Evolutionary conservation across 1,140 invertebrate genomes (phyloP).

Genomic region (Drosophila lini): DNA sequence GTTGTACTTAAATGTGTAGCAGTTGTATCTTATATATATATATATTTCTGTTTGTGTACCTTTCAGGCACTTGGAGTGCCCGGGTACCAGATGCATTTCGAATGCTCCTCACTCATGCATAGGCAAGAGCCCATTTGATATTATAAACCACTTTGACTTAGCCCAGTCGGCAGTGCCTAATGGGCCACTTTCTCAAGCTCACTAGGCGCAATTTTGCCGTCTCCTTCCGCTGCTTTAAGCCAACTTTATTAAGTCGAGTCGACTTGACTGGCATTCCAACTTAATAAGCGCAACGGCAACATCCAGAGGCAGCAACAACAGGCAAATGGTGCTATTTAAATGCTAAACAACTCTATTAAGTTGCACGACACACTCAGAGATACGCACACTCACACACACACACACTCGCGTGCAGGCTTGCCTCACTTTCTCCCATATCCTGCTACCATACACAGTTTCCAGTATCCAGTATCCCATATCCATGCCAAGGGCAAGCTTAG

Average conservation of each 20-base stretch:
- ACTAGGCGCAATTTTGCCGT: constrained; percentile 53
- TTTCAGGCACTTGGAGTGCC: neutral
- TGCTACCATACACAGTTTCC: constrained; percentile 11
- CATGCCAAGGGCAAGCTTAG: constrained; percentile 60
- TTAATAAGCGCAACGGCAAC: constrained; percentile 70
- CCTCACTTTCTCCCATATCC: constrained; percentile 48
- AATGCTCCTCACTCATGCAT: constrained; percentile 21
- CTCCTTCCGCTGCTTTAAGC: constrained; percentile 54
- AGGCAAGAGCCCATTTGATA: constrained; percentile 14
- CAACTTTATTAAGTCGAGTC: constrained; percentile 73
- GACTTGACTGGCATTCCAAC: constrained; percentile 64
- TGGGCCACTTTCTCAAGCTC: constrained; percentile 59
- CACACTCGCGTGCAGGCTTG: constrained; percentile 9
- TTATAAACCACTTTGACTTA: constrained; percentile 58
- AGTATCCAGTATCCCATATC: constrained; percentile 33
- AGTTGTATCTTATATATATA: no score
- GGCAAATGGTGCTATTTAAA: constrained; percentile 78
- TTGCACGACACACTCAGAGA: constrained; percentile 70
- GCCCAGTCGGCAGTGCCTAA: constrained; percentile 40
- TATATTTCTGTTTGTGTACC: constrained; percentile 5
- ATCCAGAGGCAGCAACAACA: constrained; percentile 47
- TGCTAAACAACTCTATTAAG: constrained; percentile 82
- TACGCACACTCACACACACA: constrained; percentile 24
- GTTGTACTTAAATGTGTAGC: no score
- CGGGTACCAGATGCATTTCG: constrained; percentile 13